A percentile compares a stretch with the other conserved stretches of the same genome.
These are phyloP conservation scores for Elysia chlorotica DNA, from an alignment of 1,140 invertebrate genomes.

Conservation along the genomic window DNA sequence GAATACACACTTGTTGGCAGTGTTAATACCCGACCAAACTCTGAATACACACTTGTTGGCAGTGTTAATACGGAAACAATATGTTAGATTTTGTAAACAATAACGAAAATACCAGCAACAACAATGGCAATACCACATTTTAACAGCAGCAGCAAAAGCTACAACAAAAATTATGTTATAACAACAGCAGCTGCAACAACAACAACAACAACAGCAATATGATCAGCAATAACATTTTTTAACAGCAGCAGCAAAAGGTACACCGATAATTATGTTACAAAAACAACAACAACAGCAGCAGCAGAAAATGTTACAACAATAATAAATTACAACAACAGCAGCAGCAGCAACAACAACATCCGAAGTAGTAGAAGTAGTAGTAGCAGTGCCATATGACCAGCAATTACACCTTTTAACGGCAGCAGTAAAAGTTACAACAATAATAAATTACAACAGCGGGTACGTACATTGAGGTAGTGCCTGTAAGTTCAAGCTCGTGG, in stretches of 20 bases:
- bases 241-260: too few species aligned
- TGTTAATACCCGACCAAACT: too few species aligned
- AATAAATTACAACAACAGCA: slow-evolving; percentile 6
- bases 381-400: too few species aligned
- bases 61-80: too few species aligned
- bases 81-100: neutral
- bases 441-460: neutral
- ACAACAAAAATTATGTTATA: neutral
- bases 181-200: neutral
- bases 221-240: neutral
- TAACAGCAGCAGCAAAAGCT: slow-evolving; percentile 1
- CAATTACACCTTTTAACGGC: slow-evolving; percentile 18
- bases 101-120: too few species aligned
- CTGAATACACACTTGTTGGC: too few species aligned
- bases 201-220: neutral
- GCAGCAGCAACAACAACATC: slow-evolving; percentile 18
- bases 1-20: too few species aligned
- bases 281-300: neutral
- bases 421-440: slow-evolving; percentile 3
- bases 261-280: too few species aligned
- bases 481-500: slow-evolving; percentile 29
- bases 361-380: too few species aligned
- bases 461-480: slow-evolving; percentile 32
- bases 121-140: too few species aligned
- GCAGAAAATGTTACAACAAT: neutral